phyloP scores from a whole-genome alignment of 2,113 vertebrate species.

The Cephalopholis sonnerati region DNA sequence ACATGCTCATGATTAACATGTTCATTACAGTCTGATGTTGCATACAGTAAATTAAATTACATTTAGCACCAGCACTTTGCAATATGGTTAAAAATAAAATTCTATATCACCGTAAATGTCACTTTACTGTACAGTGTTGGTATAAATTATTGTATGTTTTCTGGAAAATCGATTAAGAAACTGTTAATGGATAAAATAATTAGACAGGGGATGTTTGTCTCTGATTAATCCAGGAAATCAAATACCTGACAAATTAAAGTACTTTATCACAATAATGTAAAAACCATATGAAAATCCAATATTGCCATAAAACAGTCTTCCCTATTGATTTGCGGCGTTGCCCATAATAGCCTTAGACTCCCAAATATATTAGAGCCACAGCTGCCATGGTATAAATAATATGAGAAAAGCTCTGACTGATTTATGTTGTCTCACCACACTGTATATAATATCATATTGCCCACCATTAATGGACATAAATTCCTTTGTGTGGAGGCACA shows the following conservation, averaged over 20 bases:
- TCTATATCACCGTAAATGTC: neutral
- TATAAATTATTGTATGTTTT: neutral
- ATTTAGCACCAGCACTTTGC: neutral
- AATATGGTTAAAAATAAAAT: too few relatives aligned
- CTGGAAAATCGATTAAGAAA: neutral
- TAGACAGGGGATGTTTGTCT: neutral
- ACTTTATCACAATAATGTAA: conserved; percentile 32
- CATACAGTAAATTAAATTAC: neutral
- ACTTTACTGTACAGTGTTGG: neutral
- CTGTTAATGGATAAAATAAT: neutral
- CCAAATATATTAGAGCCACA: conserved; percentile 4
- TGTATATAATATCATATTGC: neutral
- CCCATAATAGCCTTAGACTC: neutral
- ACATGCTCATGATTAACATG: neutral
- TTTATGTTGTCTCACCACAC: conserved; percentile 1
- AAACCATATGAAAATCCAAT: conserved; percentile 33
- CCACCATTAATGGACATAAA: neutral
- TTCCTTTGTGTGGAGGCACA: neutral
- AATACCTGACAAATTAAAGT: conserved; percentile 46
- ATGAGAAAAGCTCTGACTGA: neutral
- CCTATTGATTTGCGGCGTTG: conserved; percentile 29
- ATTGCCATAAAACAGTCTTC: conserved; percentile 24
- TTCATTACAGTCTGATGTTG: neutral
- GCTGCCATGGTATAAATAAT: neutral
- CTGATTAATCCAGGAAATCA: conserved; percentile 4